Evolutionary conservation across 2,797 vertebrate genomes (phyloP).

Genomic region (Hirundo rustica): DNA sequence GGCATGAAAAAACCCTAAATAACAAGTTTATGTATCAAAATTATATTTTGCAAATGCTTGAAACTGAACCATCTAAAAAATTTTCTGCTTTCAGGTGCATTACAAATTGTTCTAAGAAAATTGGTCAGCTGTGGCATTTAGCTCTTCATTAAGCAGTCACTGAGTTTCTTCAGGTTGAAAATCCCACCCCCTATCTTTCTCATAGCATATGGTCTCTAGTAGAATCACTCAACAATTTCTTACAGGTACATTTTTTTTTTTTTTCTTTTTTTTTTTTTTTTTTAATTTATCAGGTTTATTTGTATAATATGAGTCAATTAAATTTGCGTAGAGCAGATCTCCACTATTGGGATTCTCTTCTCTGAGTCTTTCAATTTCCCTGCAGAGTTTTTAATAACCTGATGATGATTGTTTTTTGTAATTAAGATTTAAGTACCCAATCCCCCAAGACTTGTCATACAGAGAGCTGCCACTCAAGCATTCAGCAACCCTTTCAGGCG

Average conservation of each 20-base stretch:
- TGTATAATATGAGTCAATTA: constrained; percentile 68
- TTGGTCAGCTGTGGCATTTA: neutral
- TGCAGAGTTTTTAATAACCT: constrained; percentile 69
- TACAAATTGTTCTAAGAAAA: neutral
- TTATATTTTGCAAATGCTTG: neutral
- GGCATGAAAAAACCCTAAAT: neutral
- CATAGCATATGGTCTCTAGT: neutral
- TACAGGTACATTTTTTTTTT: constrained; percentile 20
- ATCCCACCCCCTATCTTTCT: neutral
- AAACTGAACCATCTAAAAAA: neutral
- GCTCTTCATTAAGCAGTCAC: neutral
- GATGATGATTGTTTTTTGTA: constrained; percentile 75
- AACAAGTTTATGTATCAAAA: neutral
- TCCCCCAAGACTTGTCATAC: constrained; percentile 77
- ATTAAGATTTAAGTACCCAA: constrained; percentile 84
- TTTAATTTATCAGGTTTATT: constrained; percentile 66
- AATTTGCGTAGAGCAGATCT: constrained; percentile 59
- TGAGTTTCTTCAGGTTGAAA: neutral
- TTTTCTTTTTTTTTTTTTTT: constrained; percentile 1
- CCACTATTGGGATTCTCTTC: constrained; percentile 56
- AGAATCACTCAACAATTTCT: constrained; percentile 44
- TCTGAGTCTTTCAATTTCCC: constrained; percentile 68
- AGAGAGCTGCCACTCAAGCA: constrained; percentile 78
- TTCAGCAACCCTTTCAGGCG: constrained; percentile 57
- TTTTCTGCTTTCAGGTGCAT: neutral